These are phyloP conservation scores for Ostrea edulis DNA, from an alignment of 1,140 invertebrate genomes.

Conservation along the genomic window DNA sequence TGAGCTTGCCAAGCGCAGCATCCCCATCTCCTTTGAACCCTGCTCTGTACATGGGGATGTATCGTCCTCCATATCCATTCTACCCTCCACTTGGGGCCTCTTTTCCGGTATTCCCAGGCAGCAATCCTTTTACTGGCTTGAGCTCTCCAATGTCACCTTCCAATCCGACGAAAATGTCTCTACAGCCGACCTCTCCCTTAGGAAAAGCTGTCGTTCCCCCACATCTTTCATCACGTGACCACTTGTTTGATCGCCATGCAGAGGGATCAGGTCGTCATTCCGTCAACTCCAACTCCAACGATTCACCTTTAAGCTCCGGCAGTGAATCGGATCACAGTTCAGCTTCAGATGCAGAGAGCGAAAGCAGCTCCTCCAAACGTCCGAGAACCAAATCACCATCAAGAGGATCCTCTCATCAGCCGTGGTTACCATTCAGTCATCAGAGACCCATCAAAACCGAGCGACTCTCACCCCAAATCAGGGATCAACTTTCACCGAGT, in stretches of 20 bases:
- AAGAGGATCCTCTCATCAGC: background rate
- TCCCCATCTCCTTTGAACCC: slow-evolving; percentile 61
- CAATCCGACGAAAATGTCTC: slow-evolving; percentile 50
- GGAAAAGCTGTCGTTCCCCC: slow-evolving; percentile 47
- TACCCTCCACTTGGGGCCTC: slow-evolving; percentile 66
- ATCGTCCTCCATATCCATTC: slow-evolving; percentile 75
- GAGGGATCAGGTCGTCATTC: slow-evolving; percentile 56
- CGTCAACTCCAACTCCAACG: slow-evolving; percentile 63
- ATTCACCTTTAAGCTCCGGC: slow-evolving; percentile 58
- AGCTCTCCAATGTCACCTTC: slow-evolving; percentile 59
- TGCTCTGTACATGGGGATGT: slow-evolving; percentile 70
- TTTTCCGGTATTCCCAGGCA: slow-evolving; percentile 63
- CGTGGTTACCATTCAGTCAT: background rate
- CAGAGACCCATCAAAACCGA: background rate
- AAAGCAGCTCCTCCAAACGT: slow-evolving; percentile 56
- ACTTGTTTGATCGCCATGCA: slow-evolving; percentile 43
- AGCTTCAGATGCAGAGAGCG: slow-evolving; percentile 69
- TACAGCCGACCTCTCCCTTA: slow-evolving; percentile 47
- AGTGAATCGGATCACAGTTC: slow-evolving; percentile 70
- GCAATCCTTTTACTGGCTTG: slow-evolving; percentile 57
- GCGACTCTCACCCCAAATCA: background rate
- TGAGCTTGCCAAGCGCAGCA: slow-evolving; percentile 58
- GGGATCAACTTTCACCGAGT: slow-evolving; percentile 13
- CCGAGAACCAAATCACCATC: slow-evolving; percentile 15
- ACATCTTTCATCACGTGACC: slow-evolving; percentile 45